Evolutionary conservation across 2,113 vertebrate genomes (phyloP).

Genomic region (Centropus unirufus): DNA sequence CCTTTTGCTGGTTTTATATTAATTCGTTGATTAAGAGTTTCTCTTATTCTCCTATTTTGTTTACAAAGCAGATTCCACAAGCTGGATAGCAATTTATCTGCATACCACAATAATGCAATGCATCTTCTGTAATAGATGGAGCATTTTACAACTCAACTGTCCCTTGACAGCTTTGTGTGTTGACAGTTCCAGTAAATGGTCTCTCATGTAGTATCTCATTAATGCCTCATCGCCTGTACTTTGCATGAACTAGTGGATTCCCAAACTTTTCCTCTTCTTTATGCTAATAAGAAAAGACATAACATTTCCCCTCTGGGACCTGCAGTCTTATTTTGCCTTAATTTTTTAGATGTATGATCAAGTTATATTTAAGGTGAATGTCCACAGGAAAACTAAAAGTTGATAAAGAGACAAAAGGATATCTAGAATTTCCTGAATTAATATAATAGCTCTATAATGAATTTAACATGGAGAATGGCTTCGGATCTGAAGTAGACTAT

Average conservation of each 20-base stretch:
- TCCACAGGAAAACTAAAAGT: background rate
- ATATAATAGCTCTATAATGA: background rate
- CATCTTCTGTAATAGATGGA: constrained; percentile 19
- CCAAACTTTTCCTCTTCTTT: background rate
- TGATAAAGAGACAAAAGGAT: background rate
- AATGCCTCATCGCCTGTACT: background rate
- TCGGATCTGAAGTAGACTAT: background rate
- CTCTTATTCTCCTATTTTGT: constrained; percentile 26
- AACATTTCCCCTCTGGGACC: background rate
- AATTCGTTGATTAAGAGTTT: constrained; percentile 54
- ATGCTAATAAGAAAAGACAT: background rate
- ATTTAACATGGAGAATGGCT: background rate
- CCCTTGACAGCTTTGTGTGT: constrained; percentile 23
- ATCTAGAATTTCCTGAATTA: background rate
- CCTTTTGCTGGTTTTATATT: constrained; percentile 53
- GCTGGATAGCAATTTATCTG: constrained; percentile 37
- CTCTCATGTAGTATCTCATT: background rate
- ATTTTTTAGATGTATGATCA: background rate
- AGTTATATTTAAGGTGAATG: background rate
- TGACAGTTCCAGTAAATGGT: background rate
- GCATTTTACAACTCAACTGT: constrained; percentile 49
- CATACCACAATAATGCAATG: background rate
- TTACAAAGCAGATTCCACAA: constrained; percentile 6
- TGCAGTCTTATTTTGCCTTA: background rate
- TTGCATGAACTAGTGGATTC: background rate